These are phyloP conservation scores for Paracanthobrama guichenoti DNA, from an alignment of 2,113 vertebrate genomes.

Conservation along the genomic window DNA sequence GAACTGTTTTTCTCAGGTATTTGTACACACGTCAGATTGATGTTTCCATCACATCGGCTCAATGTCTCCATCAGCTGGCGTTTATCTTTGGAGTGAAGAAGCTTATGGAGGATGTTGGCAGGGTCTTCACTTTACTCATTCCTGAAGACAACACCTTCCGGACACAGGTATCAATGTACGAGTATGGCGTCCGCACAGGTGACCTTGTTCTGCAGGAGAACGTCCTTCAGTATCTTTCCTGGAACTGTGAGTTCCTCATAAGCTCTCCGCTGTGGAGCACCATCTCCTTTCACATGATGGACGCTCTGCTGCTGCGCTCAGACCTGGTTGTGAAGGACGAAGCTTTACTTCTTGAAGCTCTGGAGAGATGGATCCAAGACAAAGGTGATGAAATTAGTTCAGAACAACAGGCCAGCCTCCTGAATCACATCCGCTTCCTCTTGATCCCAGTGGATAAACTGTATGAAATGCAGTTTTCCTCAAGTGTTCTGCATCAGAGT, in stretches of 20 bases:
- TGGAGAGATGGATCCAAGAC: slow-evolving; percentile 70
- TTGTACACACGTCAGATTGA: slow-evolving; percentile 74
- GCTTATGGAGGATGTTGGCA: slow-evolving; percentile 68
- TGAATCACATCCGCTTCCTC: slow-evolving; percentile 73
- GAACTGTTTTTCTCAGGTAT: slow-evolving; percentile 66
- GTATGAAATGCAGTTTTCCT: slow-evolving; percentile 69
- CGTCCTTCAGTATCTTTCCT: slow-evolving; percentile 73
- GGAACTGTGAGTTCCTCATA: slow-evolving; percentile 72
- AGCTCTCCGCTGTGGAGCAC: slow-evolving; percentile 63
- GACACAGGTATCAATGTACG: slow-evolving; percentile 69
- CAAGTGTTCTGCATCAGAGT: slow-evolving; percentile 58
- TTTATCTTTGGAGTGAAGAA: slow-evolving; percentile 64
- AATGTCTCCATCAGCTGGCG: slow-evolving; percentile 78
- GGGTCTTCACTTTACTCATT: slow-evolving; percentile 70
- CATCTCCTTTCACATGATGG: slow-evolving; percentile 57
- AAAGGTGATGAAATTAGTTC: slow-evolving; percentile 1
- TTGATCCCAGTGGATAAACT: slow-evolving; percentile 74
- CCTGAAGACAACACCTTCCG: slow-evolving; percentile 71
- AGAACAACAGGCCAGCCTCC: slow-evolving; percentile 57
- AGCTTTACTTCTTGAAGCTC: slow-evolving; percentile 67
- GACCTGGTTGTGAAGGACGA: slow-evolving; percentile 75
- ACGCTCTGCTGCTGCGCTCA: slow-evolving; percentile 65
- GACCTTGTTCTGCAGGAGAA: slow-evolving; percentile 72
- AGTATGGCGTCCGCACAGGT: slow-evolving; percentile 61
- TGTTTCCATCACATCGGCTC: slow-evolving; percentile 63